Evolutionary conservation across 2,797 vertebrate species (phyloP).

Genomic region (Heterohyrax brucei): DNA sequence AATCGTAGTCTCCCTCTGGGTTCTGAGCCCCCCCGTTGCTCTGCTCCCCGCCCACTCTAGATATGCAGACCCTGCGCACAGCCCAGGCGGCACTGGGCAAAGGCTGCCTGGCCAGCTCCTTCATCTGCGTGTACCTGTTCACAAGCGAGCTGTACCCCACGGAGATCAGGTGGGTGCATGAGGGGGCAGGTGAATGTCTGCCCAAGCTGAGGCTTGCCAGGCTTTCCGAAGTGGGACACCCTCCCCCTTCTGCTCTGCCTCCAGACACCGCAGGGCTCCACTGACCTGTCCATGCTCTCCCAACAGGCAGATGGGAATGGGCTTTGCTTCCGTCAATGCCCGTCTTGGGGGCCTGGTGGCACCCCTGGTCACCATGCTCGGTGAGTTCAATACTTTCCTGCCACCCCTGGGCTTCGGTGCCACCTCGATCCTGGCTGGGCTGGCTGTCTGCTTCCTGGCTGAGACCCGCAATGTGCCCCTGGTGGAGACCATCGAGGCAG

Average conservation of each 20-base stretch:
- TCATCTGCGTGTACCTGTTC: constrained; percentile 94
- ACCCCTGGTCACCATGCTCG: constrained; percentile 91
- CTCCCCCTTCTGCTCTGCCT: not conserved
- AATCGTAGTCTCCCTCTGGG: not conserved
- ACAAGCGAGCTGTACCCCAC: constrained; percentile 95
- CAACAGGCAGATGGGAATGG: constrained; percentile 95
- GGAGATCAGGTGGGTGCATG: constrained; percentile 92
- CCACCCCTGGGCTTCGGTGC: constrained; percentile 93
- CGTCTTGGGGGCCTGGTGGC: constrained; percentile 93
- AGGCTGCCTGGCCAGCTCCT: constrained; percentile 93
- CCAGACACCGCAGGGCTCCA: not conserved
- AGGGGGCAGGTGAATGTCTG: not conserved
- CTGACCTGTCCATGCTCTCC: not conserved
- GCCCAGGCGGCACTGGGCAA: constrained; percentile 93
- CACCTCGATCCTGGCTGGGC: constrained; percentile 91
- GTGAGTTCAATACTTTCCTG: constrained; percentile 90
- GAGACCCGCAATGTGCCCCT: constrained; percentile 93
- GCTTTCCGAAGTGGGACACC: not conserved
- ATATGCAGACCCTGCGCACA: constrained; percentile 91
- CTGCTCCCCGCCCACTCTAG: constrained; percentile 81
- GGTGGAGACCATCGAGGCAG: constrained; percentile 94
- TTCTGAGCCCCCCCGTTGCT: not conserved
- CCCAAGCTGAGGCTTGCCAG: not conserved
- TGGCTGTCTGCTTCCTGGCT: constrained; percentile 92
- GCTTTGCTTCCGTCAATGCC: constrained; percentile 92